A percentile compares a stretch with the other conserved stretches of the same genome.
Evolutionary conservation across 2,888 invertebrate genomes (phyloP).

Genomic region (Heliothis peltigera): DNA sequence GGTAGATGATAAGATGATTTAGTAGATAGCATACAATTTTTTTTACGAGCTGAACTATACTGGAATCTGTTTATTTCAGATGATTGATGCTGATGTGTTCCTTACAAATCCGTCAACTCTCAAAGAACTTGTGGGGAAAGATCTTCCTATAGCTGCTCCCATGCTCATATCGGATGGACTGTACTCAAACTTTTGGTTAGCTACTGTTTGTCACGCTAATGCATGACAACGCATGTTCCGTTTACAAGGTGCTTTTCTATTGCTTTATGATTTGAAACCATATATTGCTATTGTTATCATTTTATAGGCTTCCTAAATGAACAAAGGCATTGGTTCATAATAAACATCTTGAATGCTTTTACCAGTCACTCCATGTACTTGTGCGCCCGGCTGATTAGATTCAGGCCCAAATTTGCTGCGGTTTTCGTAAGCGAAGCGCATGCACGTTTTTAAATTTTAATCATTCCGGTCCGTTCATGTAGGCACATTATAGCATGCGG

Average conservation of each 20-base stretch:
- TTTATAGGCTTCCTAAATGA: background rate
- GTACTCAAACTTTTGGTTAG: constrained; percentile 98
- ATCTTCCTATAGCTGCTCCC: constrained; percentile 93
- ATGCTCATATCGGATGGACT: constrained; percentile 96
- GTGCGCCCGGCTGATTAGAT: no score
- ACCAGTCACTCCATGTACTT: no score
- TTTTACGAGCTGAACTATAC: no score
- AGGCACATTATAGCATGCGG: no score
- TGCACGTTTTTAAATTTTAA: no score
- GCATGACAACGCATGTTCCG: constrained; percentile 60
- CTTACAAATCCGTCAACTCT: constrained; percentile 92
- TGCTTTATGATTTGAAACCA: constrained; percentile 36
- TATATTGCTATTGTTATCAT: background rate
- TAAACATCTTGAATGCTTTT: no score
- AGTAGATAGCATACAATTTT: no score
- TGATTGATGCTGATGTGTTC: constrained; percentile 96
- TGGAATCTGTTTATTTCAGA: constrained; percentile 86
- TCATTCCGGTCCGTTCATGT: no score
- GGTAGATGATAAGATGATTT: no score
- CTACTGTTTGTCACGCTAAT: constrained; percentile 41
- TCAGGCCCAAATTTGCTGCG: no score
- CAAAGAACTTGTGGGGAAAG: constrained; percentile 90
- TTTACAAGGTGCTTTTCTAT: constrained; percentile 51
- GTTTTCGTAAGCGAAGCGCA: no score
- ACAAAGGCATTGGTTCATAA: no score